These are phyloP conservation scores for Luehdorfia chinensis DNA, from an alignment of 1,140 invertebrate species.

Conservation along the genomic window DNA sequence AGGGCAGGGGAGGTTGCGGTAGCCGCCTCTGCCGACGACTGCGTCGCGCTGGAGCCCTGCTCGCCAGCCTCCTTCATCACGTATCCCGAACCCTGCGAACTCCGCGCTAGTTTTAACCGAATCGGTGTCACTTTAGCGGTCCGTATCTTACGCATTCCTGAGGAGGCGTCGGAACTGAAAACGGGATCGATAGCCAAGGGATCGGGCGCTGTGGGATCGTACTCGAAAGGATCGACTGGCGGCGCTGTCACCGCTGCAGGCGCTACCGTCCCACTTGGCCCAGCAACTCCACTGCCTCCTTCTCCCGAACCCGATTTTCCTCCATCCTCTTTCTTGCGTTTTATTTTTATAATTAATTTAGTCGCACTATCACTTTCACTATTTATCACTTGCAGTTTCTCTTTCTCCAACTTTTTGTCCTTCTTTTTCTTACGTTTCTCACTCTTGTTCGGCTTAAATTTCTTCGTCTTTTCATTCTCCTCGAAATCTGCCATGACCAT, in stretches of 20 bases:
- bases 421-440: conserved; percentile 83
- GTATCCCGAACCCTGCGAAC: conserved; percentile 83
- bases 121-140: conserved; percentile 86
- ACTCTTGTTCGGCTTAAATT: conserved; percentile 78
- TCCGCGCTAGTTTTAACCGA: conserved; percentile 87
- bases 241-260: conserved; percentile 39
- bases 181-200: conserved; percentile 70
- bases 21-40: conserved; percentile 33
- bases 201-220: conserved; percentile 66
- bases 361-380: conserved; percentile 79
- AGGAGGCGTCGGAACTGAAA: conserved; percentile 50
- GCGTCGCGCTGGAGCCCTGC: conserved; percentile 18
- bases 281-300: conserved; percentile 15
- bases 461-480: conserved; percentile 78
- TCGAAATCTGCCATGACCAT: conserved; percentile 90
- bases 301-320: conserved; percentile 20
- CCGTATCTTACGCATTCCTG: conserved; percentile 77
- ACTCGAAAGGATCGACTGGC: conserved; percentile 68
- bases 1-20: conserved; percentile 36
- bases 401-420: conserved; percentile 79
- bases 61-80: conserved; percentile 76
- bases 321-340: conserved; percentile 56
- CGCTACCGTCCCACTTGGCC: conserved; percentile 27
- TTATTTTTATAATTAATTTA: conserved; percentile 80
- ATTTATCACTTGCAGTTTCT: conserved; percentile 79